Evolutionary conservation across 2,888 invertebrate species (phyloP), one percentile per base, ranked within the genome.

Genomic region (Microplitis manilae): DNA sequence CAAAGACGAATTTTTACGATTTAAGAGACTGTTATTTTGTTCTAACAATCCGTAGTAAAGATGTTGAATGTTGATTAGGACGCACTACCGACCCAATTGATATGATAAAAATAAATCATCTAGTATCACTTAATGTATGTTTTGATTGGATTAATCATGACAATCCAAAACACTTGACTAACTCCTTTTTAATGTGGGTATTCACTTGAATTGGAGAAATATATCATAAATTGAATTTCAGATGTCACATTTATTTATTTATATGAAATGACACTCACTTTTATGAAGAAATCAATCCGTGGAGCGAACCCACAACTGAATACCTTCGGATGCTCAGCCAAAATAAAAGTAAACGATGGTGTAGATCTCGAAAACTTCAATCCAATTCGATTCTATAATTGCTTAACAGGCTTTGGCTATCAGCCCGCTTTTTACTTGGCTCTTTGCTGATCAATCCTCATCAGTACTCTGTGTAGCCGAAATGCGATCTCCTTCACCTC

Each of bases 401-500:
- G 89, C 86, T 84, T 79, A 86, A 80, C 83, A 80, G 84, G 82
- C 85, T 85, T 88, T 89, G 90, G 90, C 90, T 86, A 76, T 83
- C 85, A 87, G 87, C 89, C 89, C 89, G 88, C 85, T 86, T 85
- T 82, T 81, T 73, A 82, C 79, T 81, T 77, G 80, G 79, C 79
- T 81, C 81, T 80, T 81, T 79, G 77, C 81, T 79, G 83, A 79
- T 81, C 82, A 84, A 84, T 85, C 85, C 86, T 84, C 85, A 82
- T 83, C 84, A 77, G 81, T 80, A 81, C 81, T 82, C 83, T 84
- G 83, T 83, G 81, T 81, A 80, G 78, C 81, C 87, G 89, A 90
- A 90, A 90, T 87, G 90, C 88, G 89, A 90, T 90, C 90, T 89
- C 87, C 86, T 89, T 87, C 86, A 81, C 84, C 84, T 83, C 79